A percentile compares a stretch with the other conserved stretches of the same genome.
These are phyloP conservation scores for Synaphobranchus kaupii DNA, from an alignment of 2,797 vertebrate species.

Conservation along the genomic window DNA sequence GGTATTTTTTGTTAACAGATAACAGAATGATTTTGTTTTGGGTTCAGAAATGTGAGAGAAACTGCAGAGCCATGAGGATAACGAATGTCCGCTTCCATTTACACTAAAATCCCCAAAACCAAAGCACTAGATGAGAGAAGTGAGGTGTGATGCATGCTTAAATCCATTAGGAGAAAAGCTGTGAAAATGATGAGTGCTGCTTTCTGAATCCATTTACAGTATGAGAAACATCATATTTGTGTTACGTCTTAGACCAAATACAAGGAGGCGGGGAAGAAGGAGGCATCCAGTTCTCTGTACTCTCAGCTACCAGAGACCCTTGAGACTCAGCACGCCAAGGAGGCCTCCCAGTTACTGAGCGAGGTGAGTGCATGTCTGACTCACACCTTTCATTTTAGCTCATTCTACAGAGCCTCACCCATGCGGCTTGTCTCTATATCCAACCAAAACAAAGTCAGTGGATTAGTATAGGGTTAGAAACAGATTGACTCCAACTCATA, in stretches of 20 bases:
- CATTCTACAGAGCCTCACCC: background rate
- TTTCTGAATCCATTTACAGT: slow-evolving; percentile 59
- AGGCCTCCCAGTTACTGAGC: slow-evolving; percentile 78
- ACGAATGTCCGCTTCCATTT: background rate
- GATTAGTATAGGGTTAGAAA: background rate
- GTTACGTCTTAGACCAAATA: slow-evolving; percentile 74
- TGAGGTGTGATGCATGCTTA: background rate
- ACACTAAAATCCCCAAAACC: background rate
- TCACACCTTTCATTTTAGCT: background rate
- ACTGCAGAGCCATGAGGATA: background rate
- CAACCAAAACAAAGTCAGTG: background rate
- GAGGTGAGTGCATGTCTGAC: slow-evolving; percentile 60
- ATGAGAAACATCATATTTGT: background rate
- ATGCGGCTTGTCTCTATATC: background rate
- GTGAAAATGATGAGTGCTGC: background rate
- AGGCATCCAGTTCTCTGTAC: slow-evolving; percentile 75
- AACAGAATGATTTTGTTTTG: background rate
- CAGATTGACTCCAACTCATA: background rate
- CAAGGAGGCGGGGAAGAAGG: slow-evolving; percentile 76
- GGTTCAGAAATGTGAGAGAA: background rate
- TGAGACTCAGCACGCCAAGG: slow-evolving; percentile 80
- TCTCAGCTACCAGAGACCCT: slow-evolving; percentile 85
- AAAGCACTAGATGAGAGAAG: background rate
- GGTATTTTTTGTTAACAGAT: background rate
- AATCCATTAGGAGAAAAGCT: background rate